Evolutionary conservation across 2,888 invertebrate species (phyloP).

Genomic region (Tenthredo mesomela): DNA sequence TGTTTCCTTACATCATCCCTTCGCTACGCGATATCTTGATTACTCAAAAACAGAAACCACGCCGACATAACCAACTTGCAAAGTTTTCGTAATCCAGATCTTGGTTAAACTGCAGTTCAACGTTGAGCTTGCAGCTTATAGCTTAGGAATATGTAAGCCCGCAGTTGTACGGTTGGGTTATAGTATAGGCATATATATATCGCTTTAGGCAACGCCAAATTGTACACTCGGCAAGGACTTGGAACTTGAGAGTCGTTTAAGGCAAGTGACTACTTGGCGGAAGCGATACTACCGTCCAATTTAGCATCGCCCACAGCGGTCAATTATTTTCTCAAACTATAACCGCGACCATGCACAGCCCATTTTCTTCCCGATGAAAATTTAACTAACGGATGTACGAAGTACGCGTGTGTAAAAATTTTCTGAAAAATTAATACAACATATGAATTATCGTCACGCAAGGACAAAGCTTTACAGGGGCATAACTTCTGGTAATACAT

Average conservation of each 20-base stretch:
- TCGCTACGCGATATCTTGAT: not conserved
- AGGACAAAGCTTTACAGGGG: constrained; percentile 29
- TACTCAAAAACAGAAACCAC: constrained; percentile 15
- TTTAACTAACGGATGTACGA: not conserved
- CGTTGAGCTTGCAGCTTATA: constrained; percentile 17
- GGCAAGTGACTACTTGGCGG: constrained; percentile 49
- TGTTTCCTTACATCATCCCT: not conserved
- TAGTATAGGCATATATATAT: constrained; percentile 15
- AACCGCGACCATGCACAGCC: not conserved
- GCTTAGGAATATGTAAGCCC: constrained; percentile 42
- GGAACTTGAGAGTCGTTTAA: constrained; percentile 44
- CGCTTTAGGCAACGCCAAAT: constrained; percentile 43
- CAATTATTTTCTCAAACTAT: constrained; percentile 47
- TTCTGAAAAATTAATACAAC: constrained; percentile 4
- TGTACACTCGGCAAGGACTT: constrained; percentile 46
- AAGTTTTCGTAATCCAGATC: constrained; percentile 40
- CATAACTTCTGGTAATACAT: constrained; percentile 32
- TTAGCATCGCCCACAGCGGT: constrained; percentile 45
- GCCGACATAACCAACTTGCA: constrained; percentile 10
- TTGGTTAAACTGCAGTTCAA: constrained; percentile 33
- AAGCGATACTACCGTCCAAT: constrained; percentile 46
- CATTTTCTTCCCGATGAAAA: constrained; percentile 8
- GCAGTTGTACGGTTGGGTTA: constrained; percentile 17
- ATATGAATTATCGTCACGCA: constrained; percentile 18
- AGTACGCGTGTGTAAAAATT: constrained; percentile 9